Conservation (phyloP, 2,797 vertebrate species). For the Oreochromis mossambicus region DNA sequence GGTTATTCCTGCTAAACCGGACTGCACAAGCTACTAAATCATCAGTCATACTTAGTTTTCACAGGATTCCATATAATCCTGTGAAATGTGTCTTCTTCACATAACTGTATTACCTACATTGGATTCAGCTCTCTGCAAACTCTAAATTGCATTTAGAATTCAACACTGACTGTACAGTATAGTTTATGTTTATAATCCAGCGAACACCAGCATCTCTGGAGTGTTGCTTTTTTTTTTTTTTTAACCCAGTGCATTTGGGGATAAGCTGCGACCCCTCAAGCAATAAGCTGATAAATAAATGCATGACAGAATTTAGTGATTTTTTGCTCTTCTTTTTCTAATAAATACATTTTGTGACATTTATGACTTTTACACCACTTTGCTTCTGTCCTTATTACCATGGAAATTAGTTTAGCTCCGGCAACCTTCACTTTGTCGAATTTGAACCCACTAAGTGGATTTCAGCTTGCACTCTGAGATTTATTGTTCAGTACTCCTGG, state of each 20-base stretch:
- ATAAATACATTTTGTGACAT: slow-evolving; percentile 22
- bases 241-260: background rate
- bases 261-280: rapidly evolving
- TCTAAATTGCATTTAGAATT: background rate
- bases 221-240: background rate
- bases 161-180: background rate
- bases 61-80: background rate
- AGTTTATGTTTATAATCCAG: background rate
- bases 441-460: slow-evolving; percentile 11
- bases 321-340: background rate
- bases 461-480: background rate
- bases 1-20: background rate
- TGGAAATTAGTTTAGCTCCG: slow-evolving; percentile 32
- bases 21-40: background rate
- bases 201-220: background rate
- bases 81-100: background rate
- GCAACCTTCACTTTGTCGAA: slow-evolving; percentile 11
- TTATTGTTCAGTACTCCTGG: background rate
- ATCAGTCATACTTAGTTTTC: background rate
- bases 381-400: slow-evolving; percentile 3
- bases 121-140: background rate
- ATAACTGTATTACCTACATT: background rate
- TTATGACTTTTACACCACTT: slow-evolving; percentile 16
- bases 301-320: background rate
- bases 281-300: background rate